These are phyloP conservation scores for Atrina japonica DNA, from an alignment of 2,888 invertebrate species.

Conservation along the genomic window DNA sequence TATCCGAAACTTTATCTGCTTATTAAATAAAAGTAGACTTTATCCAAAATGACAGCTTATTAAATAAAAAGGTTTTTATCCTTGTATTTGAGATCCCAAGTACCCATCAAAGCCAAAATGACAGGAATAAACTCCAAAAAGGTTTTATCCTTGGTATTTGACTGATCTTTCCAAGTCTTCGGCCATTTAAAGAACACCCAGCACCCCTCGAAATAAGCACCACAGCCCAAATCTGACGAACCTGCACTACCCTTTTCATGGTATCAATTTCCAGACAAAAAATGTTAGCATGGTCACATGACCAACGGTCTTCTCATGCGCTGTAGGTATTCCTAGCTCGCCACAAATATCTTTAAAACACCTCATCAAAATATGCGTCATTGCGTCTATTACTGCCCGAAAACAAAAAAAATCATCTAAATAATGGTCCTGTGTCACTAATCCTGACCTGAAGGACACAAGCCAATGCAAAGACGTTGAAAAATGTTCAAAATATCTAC, in stretches of 20 bases:
- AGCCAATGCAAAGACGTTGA: too few species aligned
- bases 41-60: too few species aligned
- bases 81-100: too few species aligned
- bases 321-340: constrained; percentile 7
- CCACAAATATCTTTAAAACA: neutral
- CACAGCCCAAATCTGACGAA: neutral
- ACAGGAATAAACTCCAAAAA: neutral
- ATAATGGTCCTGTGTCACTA: neutral
- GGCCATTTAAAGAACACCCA: neutral
- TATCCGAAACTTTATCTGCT: neutral
- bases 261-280: constrained; percentile 36
- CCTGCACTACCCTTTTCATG: constrained; percentile 6
- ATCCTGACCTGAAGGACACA: neutral
- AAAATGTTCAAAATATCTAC: neutral
- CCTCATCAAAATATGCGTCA: too few species aligned
- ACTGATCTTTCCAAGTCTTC: neutral
- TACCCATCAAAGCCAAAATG: too few species aligned
- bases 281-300: constrained; percentile 19
- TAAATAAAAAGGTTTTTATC: too few species aligned
- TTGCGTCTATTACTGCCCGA: neutral
- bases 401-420: constrained; percentile 1
- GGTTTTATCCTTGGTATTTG: neutral
- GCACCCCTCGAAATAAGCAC: neutral
- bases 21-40: too few species aligned
- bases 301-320: constrained; percentile 30